A percentile compares a stretch with the other conserved stretches of the same genome.
These are phyloP conservation scores for Dolichoris vasculosae DNA, from an alignment of 1,140 invertebrate species.

Conservation along the genomic window DNA sequence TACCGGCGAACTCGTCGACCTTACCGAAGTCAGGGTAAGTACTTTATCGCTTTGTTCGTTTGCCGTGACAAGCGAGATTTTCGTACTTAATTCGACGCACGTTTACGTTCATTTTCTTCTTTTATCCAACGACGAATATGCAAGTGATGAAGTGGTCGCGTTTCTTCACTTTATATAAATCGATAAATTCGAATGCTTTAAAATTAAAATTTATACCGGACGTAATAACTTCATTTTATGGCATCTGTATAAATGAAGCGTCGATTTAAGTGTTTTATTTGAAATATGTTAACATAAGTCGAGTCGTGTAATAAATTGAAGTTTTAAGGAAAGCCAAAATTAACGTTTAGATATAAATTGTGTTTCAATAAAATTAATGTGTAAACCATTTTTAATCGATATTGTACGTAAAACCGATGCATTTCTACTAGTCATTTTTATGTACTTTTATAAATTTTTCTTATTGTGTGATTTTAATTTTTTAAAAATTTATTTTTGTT, in stretches of 20 bases:
- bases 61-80: not conserved
- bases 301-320: not conserved
- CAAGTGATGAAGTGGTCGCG: too few relatives aligned
- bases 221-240: not conserved
- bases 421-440: not conserved
- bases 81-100: not conserved
- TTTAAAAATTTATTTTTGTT: constrained; percentile 13
- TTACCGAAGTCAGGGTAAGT: constrained; percentile 82
- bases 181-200: too few relatives aligned
- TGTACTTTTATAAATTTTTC: too few relatives aligned
- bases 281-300: not conserved
- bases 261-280: not conserved
- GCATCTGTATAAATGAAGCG: not conserved
- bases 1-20: constrained; percentile 91
- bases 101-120: too few relatives aligned
- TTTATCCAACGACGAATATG: too few relatives aligned
- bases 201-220: too few relatives aligned
- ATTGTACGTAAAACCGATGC: not conserved
- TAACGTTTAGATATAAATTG: not conserved
- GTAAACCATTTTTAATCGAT: not conserved
- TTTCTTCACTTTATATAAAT: not conserved
- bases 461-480: constrained; percentile 44
- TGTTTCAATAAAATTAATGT: not conserved
- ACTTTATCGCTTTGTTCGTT: not conserved
- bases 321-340: not conserved